A percentile compares a stretch with the other conserved stretches of the same genome.
Conservation (phyloP, 1,140 invertebrate species). For the Zaprionus capensis region DNA sequence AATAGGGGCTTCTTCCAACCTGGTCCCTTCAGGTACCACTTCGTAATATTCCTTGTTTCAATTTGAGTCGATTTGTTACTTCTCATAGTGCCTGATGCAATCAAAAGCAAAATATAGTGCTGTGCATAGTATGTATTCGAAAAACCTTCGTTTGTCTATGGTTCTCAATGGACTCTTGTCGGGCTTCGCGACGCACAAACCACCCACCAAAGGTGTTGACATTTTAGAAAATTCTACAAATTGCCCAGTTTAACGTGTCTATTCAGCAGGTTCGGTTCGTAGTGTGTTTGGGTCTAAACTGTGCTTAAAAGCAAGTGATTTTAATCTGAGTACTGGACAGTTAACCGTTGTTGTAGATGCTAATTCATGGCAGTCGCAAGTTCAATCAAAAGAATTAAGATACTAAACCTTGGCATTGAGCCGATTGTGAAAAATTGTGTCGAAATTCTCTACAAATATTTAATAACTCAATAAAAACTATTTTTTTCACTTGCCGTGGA, state of each 20-base stretch:
- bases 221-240: slow-evolving; percentile 20
- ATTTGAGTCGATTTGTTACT: too few relatives aligned
- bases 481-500: background rate
- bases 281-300: background rate
- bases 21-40: background rate
- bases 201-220: slow-evolving; percentile 56
- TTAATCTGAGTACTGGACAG: too few relatives aligned
- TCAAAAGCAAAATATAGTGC: background rate
- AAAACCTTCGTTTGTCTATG: slow-evolving; percentile 13
- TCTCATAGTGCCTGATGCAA: background rate
- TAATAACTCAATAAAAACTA: background rate
- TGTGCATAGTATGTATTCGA: background rate
- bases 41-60: too few relatives aligned
- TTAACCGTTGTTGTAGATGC: too few relatives aligned
- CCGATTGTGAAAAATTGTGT: too few relatives aligned
- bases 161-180: slow-evolving; percentile 60
- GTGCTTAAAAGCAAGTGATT: background rate
- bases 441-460: background rate
- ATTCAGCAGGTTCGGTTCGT: slow-evolving; percentile 39
- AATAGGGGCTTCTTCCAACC: background rate
- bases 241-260: slow-evolving; percentile 45
- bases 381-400: too few relatives aligned
- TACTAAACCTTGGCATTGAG: too few relatives aligned
- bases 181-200: slow-evolving; percentile 52
- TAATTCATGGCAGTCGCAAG: background rate